Base-by-base conservation (phyloP, 2,797 vertebrate genomes). In the Oreochromis grahami region DNA sequence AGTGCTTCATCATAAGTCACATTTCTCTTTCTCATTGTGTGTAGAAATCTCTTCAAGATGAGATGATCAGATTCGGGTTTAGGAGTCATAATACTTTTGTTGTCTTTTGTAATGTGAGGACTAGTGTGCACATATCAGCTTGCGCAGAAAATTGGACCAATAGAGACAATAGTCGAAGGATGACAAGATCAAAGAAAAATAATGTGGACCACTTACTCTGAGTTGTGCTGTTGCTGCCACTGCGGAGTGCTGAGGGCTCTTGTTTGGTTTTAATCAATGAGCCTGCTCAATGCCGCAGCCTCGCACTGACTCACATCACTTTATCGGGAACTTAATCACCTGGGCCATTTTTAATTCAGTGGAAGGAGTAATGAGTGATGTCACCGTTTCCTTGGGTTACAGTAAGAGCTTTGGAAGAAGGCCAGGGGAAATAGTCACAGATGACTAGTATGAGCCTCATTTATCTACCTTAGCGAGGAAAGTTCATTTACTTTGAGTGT, bases 271-370 rank as follows among this genome's bases (percentile, higher is more conserved):
- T 93, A 95, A 95, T 95, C 95, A 93, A 93, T 94, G 92, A 94
- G 90, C 77, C 90, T 55, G 83, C 90, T 95, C 94, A 93, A 90
- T 93, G 93, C 90, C 84, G 80, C 63, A 90, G 91, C 93, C 94
- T 92, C 88, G 86, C 88, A 78, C 87, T 82, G 91, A 91, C 91
- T 93, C 89, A 88, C 86, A 86, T 94, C 89, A 89, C 90, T 91
- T 93, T 92, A 94, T 92, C 63, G 90, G 87, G 89, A 94, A 92
- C 87, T 94, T 95, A 94, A 96, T 95, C 94, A 95, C 94, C 93
- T 94, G 90, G 83, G 83, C 90, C 91, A 89, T 91, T 94, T 92
- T 84, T 55, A 94, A 94, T 89, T 84, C 86, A 89, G 79, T 81
- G 82, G 56, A 58, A 92, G 88, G 82, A 89, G 87, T 83, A 94